Evolutionary conservation across 1,140 invertebrate species (phyloP), one percentile per base, ranked within the genome.

Genomic region (Hyles euphorbiae): DNA sequence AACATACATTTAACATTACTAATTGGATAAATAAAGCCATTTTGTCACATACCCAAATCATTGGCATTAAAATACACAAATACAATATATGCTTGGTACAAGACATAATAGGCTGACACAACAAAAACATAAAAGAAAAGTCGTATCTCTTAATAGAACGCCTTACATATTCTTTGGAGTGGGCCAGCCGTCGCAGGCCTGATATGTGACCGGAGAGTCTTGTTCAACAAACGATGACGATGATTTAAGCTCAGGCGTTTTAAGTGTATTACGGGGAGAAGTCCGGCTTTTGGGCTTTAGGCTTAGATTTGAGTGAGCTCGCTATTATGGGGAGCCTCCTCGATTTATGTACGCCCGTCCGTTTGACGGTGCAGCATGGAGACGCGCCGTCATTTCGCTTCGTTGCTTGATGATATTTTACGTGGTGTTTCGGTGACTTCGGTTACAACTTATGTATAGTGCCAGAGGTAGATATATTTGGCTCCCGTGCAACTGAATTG

Each of bases 171-270:
- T 48, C 54, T 56, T 47, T 56, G 63, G 56, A 51, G 43, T 63
- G 68, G 65, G 59, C 53, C 63, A 65, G 68, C 68, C 75, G 76
- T 80, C 75, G 71, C 73, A 72, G 74, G 60, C 63, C 80, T 87
- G 84, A 87, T 88, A 88, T 88, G 84, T 88, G 83, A 88, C 84
- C 84, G 83, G 81, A 76, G 83, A 84, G 81, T 86, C 83, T 86
- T 86, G 83, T 86, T 86, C 81, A 88, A 86, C 83, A 88, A 88
- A 88, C 85, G 85, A 82, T 86, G 84, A 88, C 85, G 85, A 88
- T 88, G 85, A 88, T 88, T 85, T 88, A 88, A 83, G 85, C 85
- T 78, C 71, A 73, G 78, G 73, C 81, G 85, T 86, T 88, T 88
- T 88, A 88, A 88, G 85, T 88, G 85, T 85, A 88, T 88, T 88